Evolutionary conservation across 2,797 vertebrate species (phyloP).

Genomic region (Propithecus perrieri): DNA sequence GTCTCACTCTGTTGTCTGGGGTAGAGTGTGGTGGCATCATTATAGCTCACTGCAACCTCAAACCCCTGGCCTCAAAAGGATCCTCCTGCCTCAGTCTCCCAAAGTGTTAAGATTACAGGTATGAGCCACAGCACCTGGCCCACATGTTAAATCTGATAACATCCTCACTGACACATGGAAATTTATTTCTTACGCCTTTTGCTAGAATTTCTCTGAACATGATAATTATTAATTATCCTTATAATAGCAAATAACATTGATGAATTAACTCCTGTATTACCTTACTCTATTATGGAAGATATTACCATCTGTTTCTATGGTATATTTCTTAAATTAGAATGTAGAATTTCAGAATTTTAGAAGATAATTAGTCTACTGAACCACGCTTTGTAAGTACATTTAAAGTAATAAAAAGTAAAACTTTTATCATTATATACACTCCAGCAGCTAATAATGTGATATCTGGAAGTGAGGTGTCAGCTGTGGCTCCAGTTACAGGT

Average conservation of each 20-base stretch:
- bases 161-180: not conserved
- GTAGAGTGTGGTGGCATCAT: not conserved
- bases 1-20: not conserved
- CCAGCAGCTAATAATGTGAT: not conserved
- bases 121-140: not conserved
- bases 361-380: not conserved
- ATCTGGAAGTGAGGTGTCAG: not conserved
- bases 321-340: not conserved
- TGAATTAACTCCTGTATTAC: not conserved
- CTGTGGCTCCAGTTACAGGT: not conserved
- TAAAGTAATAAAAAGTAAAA: not conserved
- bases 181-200: slow-evolving; percentile 14
- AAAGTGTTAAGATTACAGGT: not conserved
- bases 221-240: not conserved
- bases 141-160: not conserved
- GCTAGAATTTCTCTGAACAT: not conserved
- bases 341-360: not conserved
- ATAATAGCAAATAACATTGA: not conserved
- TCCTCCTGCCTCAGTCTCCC: not conserved
- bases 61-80: not conserved
- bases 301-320: not conserved
- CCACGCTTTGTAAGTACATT: not conserved
- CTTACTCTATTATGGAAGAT: not conserved
- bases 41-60: not conserved
- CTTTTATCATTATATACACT: not conserved